Evolutionary conservation across 2,113 vertebrate species (phyloP), one percentile per base, ranked within the genome.

Genomic region (Lampris megalopsis): DNA sequence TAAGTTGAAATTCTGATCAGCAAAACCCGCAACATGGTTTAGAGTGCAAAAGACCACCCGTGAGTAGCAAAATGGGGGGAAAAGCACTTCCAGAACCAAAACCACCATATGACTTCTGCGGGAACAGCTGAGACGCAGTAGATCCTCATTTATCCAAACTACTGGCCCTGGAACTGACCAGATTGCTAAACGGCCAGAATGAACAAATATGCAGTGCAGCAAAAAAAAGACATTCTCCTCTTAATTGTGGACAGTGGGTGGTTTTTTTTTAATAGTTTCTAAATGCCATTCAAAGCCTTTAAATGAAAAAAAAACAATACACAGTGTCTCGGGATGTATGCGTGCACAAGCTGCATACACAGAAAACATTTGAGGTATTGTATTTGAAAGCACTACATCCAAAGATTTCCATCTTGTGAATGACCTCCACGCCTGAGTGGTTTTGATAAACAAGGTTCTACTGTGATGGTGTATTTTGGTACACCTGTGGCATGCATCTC

Each of bases 41-140:
- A 7, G 4, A 45, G 4, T 7, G 4, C 43, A 45, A 45, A 45
- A 48, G 1, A 38, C 40, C 48, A 13, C 83, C 47, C 64, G 57
- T 73, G 11, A 1, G 4, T 35, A 37, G 6, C 52, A 56, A 68
- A 67, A 61, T 41, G 37, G 8, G 3, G 47, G 9, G 1, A 13
- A 72, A 86, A 86, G 85, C 68, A 79, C 83, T 83, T 85, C n/a
- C 83, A 73, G 75, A 85, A 58, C 38, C 59, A 2, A 2, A 47
- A 68, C 4, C 13, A 49, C 10, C 37, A 71, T 45, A 36, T 7
- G 8, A 73, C 40, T 8, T 52, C 59, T 64, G 53, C n/a, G 66
- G 48, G 52, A 72, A 70, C 59, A 53, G 3, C 59, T 57, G 43
- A 74, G 47, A 58, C 45, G 58, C 41, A 70, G 58, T 36, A 59